phyloP scores from a whole-genome alignment of 92 coral and sea anemone genomes.

The Micromussa lordhowensis region DNA sequence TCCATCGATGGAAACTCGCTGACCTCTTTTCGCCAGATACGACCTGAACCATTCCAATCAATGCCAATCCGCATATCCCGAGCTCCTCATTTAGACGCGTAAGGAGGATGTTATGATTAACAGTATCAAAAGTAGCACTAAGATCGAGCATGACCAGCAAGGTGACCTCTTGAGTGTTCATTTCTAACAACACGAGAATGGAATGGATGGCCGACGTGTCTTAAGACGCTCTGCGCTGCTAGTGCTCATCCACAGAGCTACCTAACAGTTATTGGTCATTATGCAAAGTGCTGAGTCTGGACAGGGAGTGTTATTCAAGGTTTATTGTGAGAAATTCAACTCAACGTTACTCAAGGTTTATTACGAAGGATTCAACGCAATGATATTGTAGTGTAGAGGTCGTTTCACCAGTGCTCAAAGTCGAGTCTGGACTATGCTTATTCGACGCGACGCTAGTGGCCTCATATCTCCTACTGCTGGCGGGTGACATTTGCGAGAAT shows the following conservation, averaged over 20 bases:
- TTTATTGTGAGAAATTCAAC: constrained; percentile 5
- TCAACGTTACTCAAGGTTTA: constrained; percentile 28
- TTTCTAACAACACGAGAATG: no score
- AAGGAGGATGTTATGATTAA: no score
- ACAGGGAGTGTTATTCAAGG: constrained; percentile 25
- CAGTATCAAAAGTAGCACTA: no score
- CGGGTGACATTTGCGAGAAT: constrained; percentile 28
- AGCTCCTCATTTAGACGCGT: no score
- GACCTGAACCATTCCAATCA: no score
- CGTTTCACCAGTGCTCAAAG: constrained; percentile 18
- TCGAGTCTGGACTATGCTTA: constrained; percentile 16
- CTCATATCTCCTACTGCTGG: constrained; percentile 28
- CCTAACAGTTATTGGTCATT: neutral
- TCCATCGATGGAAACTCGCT: no score
- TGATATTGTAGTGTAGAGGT: constrained; percentile 6
- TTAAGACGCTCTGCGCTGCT: neutral
- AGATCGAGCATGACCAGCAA: no score
- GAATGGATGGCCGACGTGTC: neutral
- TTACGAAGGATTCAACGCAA: constrained; percentile 13
- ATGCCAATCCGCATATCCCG: no score
- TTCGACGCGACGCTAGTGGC: constrained; percentile 22
- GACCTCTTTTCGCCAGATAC: no score
- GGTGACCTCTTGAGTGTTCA: no score
- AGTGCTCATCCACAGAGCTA: neutral
- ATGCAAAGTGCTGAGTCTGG: neutral